These are phyloP conservation scores for Sinhomidia bicolor DNA, from an alignment of 2,888 invertebrate species.

Conservation along the genomic window DNA sequence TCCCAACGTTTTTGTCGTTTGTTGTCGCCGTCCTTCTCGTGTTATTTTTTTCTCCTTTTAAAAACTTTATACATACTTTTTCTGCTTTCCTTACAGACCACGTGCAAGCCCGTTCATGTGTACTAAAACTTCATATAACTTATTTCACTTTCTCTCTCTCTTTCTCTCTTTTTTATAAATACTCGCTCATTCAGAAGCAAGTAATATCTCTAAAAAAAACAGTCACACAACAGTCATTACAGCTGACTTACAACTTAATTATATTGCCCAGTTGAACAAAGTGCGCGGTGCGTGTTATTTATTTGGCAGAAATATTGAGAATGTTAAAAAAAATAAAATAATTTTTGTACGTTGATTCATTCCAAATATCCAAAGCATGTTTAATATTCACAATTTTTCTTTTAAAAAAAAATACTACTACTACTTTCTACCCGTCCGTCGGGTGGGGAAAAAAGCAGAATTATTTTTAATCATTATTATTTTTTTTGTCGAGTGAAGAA, in stretches of 20 bases:
- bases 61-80: neutral
- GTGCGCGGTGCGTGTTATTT: neutral
- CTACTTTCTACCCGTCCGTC: too few species aligned
- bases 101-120: neutral
- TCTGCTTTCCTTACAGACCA: neutral
- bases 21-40: neutral
- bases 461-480: too few species aligned
- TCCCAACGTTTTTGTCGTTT: constrained; percentile 18
- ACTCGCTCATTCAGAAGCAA: constrained; percentile 4
- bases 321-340: neutral
- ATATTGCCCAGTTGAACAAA: neutral
- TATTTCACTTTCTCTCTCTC: too few species aligned
- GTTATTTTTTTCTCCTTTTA: neutral
- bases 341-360: neutral
- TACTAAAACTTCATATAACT: too few species aligned
- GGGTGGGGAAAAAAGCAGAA: too few species aligned
- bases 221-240: neutral
- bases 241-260: constrained; percentile 56
- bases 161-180: too few species aligned
- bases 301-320: neutral
- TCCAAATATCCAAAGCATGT: neutral
- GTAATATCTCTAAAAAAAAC: neutral
- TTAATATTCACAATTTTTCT: neutral
- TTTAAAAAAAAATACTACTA: too few species aligned
- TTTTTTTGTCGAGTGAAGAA: neutral